Evolutionary conservation across 2,113 vertebrate species (phyloP), one percentile per base, ranked within the genome.

Genomic region (Apus apus): DNA sequence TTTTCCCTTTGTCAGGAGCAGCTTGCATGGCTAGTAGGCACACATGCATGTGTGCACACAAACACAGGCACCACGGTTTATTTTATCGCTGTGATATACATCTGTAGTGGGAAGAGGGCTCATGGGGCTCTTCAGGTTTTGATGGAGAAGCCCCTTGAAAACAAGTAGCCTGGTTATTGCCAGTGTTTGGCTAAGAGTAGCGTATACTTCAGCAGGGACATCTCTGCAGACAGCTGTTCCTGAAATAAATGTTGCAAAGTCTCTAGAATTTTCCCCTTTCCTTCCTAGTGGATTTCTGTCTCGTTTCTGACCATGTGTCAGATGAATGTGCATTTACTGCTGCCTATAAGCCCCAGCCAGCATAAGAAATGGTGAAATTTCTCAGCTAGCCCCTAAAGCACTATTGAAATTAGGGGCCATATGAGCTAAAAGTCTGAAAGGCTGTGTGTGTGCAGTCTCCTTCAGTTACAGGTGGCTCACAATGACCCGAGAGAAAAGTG

Each of bases 81-180:
- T 88, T 88, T 91, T 90, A 36, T 74, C 82, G 38, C 73, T 64
- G 38, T 90, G 72, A 29, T 83, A 0, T 88, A 5, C 15, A 34
- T 48, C 90, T 81, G 80, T 19, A 22, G 61, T n/a, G 76, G 86
- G 84, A 89, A 90, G 68, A 88, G 85, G 83, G 64, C 90, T 89
- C 79, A 3, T 0, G 38, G 83, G 86, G 68, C 86, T 93, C 83
- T 85, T 95, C 27, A 5, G 22, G 43, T 74, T 81, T 81, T 90
- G 86, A 90, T 85, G 77, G 77, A 92, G 65, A 72, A 95, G 86
- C 76, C 73, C 86, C 84, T 93, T 92, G 76, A 90, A 83, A 92
- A 70, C 90, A 81, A 84, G 76, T 46, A 78, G 76, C 76, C 29
- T 5, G 5, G 38, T 89, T 92, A 88, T 61, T 90, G 76, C 86